Conservation (phyloP, 1,140 invertebrate species). For the Rhopalosiphum padi region DNA sequence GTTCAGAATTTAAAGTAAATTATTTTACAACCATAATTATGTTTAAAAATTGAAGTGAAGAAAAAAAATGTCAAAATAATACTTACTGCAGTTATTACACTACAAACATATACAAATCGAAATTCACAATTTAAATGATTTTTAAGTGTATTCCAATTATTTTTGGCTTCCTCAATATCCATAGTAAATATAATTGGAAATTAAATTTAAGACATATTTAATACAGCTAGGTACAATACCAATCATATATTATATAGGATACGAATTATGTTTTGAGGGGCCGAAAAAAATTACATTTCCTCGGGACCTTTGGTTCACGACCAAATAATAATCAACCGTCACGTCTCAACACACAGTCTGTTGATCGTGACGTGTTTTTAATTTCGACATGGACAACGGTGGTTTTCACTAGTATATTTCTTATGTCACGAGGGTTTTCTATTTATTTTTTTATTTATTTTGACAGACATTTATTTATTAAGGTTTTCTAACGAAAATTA, state of each 20-base stretch:
- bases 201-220: neutral
- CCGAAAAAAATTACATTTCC: slow-evolving; percentile 35
- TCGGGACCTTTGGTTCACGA: neutral
- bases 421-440: slow-evolving; percentile 31
- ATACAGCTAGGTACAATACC: neutral
- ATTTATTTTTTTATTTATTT: slow-evolving; percentile 17
- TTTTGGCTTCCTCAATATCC: neutral
- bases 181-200: neutral
- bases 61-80: neutral
- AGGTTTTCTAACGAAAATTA: slow-evolving; percentile 10
- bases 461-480: slow-evolving; percentile 21
- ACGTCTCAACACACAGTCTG: slow-evolving; percentile 37
- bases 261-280: neutral
- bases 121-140: neutral
- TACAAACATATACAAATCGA: neutral
- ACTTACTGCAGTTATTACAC: neutral
- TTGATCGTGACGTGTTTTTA: slow-evolving; percentile 57
- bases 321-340: slow-evolving; percentile 51
- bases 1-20: neutral
- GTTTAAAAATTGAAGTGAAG: neutral
- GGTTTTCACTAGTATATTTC: slow-evolving; percentile 49
- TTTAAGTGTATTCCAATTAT: neutral
- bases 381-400: slow-evolving; percentile 34
- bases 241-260: neutral
- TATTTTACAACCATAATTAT: neutral